Evolutionary conservation across 2,113 vertebrate species (phyloP), one percentile per base, ranked within the genome.

Genomic region (Sinocyclocheilus anshuiensis): DNA sequence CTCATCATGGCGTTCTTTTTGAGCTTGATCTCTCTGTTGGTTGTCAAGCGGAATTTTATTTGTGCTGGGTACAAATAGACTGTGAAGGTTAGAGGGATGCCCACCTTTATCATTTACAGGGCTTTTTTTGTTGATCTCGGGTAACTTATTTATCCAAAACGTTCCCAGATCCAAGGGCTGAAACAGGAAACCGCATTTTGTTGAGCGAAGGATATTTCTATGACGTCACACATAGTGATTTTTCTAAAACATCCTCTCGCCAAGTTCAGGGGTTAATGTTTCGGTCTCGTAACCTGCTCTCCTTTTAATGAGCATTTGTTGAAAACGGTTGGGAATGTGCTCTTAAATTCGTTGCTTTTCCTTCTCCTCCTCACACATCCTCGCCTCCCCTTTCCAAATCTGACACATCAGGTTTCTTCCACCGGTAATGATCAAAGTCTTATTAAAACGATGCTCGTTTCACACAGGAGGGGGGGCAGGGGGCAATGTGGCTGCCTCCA

Each of bases 391-490:
- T n/a, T 80, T 81, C 65, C 18, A 84, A 71, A 87, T 80, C 72
- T 88, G 87, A 84, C 85, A 88, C 33, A 75, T 76, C 74, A 85
- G 79, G 33, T 86, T 84, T 74, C 76, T 71, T 86, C 84, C 85
- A 69, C 59, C 50, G 39, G 83, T 59, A 55, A 77, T 87, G 90
- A 89, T 91, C 89, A 91, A 91, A 91, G 90, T 86, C 76, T 24
- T 81, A 85, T 87, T 86, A 87, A 85, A 69, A 20, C 84, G 50
- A 48, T 18, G 72, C 61, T 75, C 79, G 82, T 89, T 89, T 86
- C 39, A 45, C 67, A 59, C 50, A 42, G 81, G 26, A 78, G 53
- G 74, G 78, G 88, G 88, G 87, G 86, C 18, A 36, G 87, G 87
- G 71, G 83, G 8, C 65, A 85, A 86, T 3, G 85, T 61, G 39